A percentile compares a stretch with the other conserved stretches of the same genome.
Evolutionary conservation across 2,888 invertebrate species (phyloP).

Genomic region (Lamproptera curius): DNA sequence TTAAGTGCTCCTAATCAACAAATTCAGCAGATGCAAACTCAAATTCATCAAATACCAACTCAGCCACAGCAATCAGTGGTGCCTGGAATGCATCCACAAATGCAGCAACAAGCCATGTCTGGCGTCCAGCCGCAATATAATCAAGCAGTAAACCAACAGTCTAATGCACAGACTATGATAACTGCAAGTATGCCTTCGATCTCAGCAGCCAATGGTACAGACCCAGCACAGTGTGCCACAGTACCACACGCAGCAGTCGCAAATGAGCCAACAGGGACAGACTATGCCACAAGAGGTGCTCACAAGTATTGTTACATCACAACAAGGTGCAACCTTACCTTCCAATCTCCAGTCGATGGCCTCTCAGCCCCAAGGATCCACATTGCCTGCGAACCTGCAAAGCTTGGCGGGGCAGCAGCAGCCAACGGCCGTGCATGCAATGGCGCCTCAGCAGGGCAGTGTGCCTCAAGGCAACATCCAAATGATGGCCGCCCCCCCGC

Average conservation of each 20-base stretch:
- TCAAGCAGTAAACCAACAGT: slow-evolving; percentile 70
- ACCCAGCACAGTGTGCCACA: slow-evolving; percentile 71
- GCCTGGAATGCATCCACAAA: slow-evolving; percentile 71
- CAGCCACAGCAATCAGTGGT: slow-evolving; percentile 73
- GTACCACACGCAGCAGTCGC: slow-evolving; percentile 70
- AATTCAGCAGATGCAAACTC: slow-evolving; percentile 73
- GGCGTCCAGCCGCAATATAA: slow-evolving; percentile 75
- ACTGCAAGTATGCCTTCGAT: slow-evolving; percentile 63
- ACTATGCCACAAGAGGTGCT: slow-evolving; percentile 71
- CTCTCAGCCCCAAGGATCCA: slow-evolving; percentile 76
- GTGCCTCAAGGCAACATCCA: slow-evolving; percentile 79
- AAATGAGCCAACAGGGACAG: slow-evolving; percentile 71
- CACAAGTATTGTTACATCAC: slow-evolving; percentile 68
- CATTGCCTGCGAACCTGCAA: slow-evolving; percentile 79
- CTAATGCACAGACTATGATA: slow-evolving; percentile 67
- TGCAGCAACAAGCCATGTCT: slow-evolving; percentile 69
- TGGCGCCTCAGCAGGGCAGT: slow-evolving; percentile 73
- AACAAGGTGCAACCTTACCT: slow-evolving; percentile 70
- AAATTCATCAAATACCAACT: slow-evolving; percentile 70
- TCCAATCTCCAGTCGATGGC: slow-evolving; percentile 66
- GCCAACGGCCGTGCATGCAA: slow-evolving; percentile 57
- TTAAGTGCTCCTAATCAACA: slow-evolving; percentile 65
- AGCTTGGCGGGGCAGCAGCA: slow-evolving; percentile 70
- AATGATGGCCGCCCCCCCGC: slow-evolving; percentile 73
- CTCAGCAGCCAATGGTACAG: slow-evolving; percentile 71